These are phyloP conservation scores for Actinopyga echinites DNA, from an alignment of 53 echinoderm and acorn worm species.

Conservation along the genomic window DNA sequence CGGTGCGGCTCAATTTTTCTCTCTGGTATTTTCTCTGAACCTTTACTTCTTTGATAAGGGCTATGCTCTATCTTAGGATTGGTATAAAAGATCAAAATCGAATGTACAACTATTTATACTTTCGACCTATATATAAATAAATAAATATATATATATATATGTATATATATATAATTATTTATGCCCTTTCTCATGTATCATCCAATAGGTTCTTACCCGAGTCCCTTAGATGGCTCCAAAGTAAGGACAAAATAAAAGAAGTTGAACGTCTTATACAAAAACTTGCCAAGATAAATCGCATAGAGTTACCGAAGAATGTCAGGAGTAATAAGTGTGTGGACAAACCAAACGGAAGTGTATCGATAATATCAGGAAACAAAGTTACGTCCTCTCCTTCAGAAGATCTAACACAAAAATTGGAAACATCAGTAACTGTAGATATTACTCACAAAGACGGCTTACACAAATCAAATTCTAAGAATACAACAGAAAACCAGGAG, in stretches of 20 bases:
- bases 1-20: too few relatives aligned
- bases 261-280: constrained; percentile 64
- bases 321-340: too few relatives aligned
- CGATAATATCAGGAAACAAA: neutral
- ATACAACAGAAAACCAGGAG: too few relatives aligned
- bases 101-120: too few relatives aligned
- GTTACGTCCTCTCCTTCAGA: neutral
- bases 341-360: neutral
- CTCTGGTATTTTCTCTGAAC: too few relatives aligned
- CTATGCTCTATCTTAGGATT: neutral
- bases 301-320: neutral
- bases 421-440: too few relatives aligned
- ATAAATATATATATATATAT: neutral
- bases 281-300: constrained; percentile 71
- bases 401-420: neutral
- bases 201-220: constrained; percentile 71
- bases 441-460: too few relatives aligned
- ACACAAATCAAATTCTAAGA: too few relatives aligned
- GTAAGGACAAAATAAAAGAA: constrained; percentile 59
- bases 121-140: neutral
- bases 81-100: too few relatives aligned
- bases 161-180: neutral
- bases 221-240: constrained; percentile 77
- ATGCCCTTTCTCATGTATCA: neutral
- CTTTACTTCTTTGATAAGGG: too few relatives aligned